Conservation (phyloP, 2,113 vertebrate species). For the Mastomys natalensis region DNA sequence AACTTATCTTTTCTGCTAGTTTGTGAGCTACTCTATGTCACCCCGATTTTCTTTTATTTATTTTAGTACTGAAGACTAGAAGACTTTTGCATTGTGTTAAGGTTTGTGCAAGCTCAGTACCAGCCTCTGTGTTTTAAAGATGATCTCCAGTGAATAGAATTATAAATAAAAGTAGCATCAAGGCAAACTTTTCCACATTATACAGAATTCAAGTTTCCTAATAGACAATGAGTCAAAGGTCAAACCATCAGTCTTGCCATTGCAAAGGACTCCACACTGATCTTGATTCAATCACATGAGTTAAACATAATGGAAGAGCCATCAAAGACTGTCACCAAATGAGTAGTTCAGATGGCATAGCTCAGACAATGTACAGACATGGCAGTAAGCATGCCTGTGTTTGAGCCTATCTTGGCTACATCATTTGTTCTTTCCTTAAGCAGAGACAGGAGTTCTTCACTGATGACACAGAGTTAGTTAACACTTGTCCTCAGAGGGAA, state of each 20-base stretch:
- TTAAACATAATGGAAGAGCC: neutral
- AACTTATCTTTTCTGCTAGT: neutral
- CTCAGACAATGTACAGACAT: neutral
- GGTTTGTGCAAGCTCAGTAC: neutral
- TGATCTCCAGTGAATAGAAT: constrained; percentile 36
- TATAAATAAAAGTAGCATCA: constrained; percentile 61
- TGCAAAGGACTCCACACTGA: neutral
- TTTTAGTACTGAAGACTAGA: constrained; percentile 67
- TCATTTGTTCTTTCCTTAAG: neutral
- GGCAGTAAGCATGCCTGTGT: neutral
- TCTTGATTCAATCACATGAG: constrained; percentile 34
- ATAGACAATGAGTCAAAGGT: constrained; percentile 7
- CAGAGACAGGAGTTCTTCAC: neutral
- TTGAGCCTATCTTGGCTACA: neutral
- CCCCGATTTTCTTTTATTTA: constrained; percentile 66
- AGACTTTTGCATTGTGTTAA: constrained; percentile 53
- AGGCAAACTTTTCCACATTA: constrained; percentile 52
- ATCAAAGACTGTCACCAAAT: neutral
- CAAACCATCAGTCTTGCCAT: constrained; percentile 37
- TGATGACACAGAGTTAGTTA: neutral
- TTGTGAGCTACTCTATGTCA: neutral
- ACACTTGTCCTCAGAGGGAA: neutral
- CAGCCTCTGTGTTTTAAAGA: neutral
- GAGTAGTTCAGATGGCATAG: neutral
- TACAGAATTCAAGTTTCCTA: constrained; percentile 64